These are phyloP conservation scores for Hoplodrina blanda DNA, from an alignment of 2,888 invertebrate species.

Conservation along the genomic window DNA sequence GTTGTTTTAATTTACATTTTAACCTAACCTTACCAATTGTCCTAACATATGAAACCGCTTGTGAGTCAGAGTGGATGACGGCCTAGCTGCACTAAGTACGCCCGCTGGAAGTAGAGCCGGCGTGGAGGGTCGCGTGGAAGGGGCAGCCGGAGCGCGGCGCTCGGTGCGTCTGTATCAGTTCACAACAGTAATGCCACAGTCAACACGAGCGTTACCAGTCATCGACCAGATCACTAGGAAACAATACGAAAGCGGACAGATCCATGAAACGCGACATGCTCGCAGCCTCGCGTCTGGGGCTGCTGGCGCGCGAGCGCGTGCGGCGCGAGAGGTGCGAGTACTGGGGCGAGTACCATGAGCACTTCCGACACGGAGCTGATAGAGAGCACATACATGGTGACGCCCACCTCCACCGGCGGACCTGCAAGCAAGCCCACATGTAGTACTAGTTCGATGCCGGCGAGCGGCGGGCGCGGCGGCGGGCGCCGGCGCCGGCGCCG, in stretches of 20 bases:
- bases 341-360: constrained; percentile 95
- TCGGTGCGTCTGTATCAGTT: constrained; percentile 54
- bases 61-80: too few species aligned
- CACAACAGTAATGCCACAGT: constrained; percentile 61
- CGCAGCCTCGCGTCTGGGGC: constrained; percentile 90
- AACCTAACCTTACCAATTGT: too few species aligned
- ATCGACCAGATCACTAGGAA: constrained; percentile 64
- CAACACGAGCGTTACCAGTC: constrained; percentile 65
- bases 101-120: constrained; percentile 29
- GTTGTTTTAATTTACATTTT: too few species aligned
- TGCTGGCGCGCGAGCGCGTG: constrained; percentile 75
- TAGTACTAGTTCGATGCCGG: constrained; percentile 92
- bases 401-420: constrained; percentile 99
- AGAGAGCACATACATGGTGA: constrained; percentile 99
- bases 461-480: constrained; percentile 42
- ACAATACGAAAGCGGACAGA: constrained; percentile 70
- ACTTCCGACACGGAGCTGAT: constrained; percentile 99
- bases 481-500: constrained; percentile 20
- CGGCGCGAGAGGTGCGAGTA: constrained; percentile 72
- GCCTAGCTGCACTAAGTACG: neutral
- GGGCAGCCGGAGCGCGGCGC: constrained; percentile 41
- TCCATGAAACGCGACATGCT: constrained; percentile 81
- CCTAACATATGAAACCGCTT: too few species aligned
- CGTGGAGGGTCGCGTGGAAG: constrained; percentile 31
- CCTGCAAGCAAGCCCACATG: constrained; percentile 93